Percentiles rank a stretch among this genome's conserved stretches.
Evolutionary conservation across 1,140 invertebrate genomes (phyloP).

Genomic region (Adoxophyes honmai): DNA sequence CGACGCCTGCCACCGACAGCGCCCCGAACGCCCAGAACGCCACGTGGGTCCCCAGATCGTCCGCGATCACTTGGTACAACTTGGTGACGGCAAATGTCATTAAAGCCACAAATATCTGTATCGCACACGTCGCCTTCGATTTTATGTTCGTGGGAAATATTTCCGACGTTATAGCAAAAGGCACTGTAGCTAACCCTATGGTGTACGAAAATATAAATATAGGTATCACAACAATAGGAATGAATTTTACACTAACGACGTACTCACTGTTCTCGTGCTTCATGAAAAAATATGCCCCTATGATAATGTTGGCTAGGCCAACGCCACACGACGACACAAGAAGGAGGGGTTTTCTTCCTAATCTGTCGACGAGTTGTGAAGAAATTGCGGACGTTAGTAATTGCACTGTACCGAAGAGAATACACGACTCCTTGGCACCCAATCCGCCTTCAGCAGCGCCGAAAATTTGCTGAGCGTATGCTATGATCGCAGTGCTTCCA

Average conservation of each 20-base stretch:
- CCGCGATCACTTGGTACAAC: constrained; percentile 82
- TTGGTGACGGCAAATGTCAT: constrained; percentile 85
- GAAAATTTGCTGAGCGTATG: constrained; percentile 87
- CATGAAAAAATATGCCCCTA: constrained; percentile 81
- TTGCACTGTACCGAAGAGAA: constrained; percentile 83
- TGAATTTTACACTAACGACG: constrained; percentile 69
- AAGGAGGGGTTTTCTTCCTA: constrained; percentile 83
- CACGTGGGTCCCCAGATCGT: constrained; percentile 81
- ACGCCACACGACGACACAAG: constrained; percentile 79
- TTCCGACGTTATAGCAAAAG: constrained; percentile 85
- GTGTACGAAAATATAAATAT: constrained; percentile 85
- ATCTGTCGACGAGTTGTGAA: constrained; percentile 83
- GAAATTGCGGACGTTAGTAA: constrained; percentile 81
- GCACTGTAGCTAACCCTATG: constrained; percentile 84
- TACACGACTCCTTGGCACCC: constrained; percentile 75
- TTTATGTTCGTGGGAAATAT: constrained; percentile 85
- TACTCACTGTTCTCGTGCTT: constrained; percentile 57
- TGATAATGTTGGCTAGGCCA: constrained; percentile 74
- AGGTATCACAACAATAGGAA: constrained; percentile 83
- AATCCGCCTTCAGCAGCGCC: constrained; percentile 75
- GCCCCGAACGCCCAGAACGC: constrained; percentile 86
- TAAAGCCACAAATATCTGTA: constrained; percentile 72
- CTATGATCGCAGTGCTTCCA: constrained; percentile 86
- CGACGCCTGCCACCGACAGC: constrained; percentile 79
- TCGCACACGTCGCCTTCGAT: constrained; percentile 80